Percentiles rank a stretch among this genome's conserved stretches.
Evolutionary conservation across 30 jellyfish, hydroid and myxozoan genomes (phyloP).

Genomic region (Rhopilema esculentum): DNA sequence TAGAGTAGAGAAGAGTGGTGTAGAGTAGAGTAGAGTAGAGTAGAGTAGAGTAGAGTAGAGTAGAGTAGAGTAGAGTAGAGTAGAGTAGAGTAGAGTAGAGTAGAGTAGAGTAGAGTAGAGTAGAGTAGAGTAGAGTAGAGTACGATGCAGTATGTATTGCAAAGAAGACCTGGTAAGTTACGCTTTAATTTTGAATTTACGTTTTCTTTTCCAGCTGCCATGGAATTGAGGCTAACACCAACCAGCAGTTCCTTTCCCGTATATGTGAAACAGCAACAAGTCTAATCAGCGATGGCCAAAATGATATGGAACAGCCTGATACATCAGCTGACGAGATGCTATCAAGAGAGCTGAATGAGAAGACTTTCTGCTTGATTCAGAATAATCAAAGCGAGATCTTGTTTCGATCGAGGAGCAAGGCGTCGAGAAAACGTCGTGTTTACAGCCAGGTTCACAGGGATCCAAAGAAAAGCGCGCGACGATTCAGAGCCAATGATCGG

Average conservation of each 20-base stretch:
- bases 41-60: too few species aligned
- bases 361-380: constrained; percentile 42
- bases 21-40: too few species aligned
- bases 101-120: too few species aligned
- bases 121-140: too few species aligned
- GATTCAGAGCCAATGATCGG: constrained; percentile 96
- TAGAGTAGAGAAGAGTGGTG: too few species aligned
- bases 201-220: neutral
- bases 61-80: too few species aligned
- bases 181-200: too few species aligned
- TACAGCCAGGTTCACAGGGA: constrained; percentile 84
- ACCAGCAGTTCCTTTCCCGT: neutral
- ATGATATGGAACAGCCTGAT: neutral
- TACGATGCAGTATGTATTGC: too few species aligned
- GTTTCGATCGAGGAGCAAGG: constrained; percentile 5
- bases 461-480: constrained; percentile 91
- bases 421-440: constrained; percentile 72
- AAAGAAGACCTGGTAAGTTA: too few species aligned
- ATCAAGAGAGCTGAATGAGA: constrained; percentile 53
- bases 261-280: neutral
- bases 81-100: too few species aligned
- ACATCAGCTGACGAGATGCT: constrained; percentile 25
- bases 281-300: neutral
- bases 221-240: neutral
- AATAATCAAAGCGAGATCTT: constrained; percentile 23